Evolutionary conservation across 1,140 invertebrate genomes (phyloP).

Genomic region (Monomorium pharaonis): DNA sequence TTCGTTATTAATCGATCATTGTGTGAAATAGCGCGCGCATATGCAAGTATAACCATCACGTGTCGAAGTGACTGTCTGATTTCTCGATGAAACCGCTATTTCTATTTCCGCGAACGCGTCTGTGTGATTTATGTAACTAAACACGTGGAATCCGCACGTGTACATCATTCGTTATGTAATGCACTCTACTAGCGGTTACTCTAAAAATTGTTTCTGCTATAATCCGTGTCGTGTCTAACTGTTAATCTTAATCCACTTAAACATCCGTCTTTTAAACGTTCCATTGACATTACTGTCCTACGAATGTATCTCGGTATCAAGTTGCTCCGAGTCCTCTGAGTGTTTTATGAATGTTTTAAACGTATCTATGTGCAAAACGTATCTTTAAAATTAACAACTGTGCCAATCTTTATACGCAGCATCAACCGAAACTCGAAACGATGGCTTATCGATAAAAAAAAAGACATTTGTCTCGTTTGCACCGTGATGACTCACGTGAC

Average conservation of each 20-base stretch:
- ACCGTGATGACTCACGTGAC: constrained; percentile 62
- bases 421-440: constrained; percentile 11
- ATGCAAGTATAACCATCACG: neutral
- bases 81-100: constrained; percentile 34
- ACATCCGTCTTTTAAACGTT: neutral
- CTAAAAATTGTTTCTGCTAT: neutral
- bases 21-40: neutral
- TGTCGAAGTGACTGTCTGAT: constrained; percentile 27
- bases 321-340: neutral
- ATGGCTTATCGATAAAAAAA: constrained; percentile 18
- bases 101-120: constrained; percentile 35
- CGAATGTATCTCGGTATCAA: neutral
- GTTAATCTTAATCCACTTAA: neutral
- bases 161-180: constrained; percentile 18
- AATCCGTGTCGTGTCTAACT: neutral
- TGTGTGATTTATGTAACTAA: neutral
- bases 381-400: constrained; percentile 14
- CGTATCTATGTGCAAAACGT: neutral
- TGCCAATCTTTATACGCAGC: constrained; percentile 1
- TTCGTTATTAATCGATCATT: constrained; percentile 9
- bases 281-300: neutral
- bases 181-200: neutral
- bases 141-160: constrained; percentile 37
- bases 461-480: constrained; percentile 32
- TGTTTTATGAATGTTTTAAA: neutral